These are phyloP conservation scores for Chaetodon auriga DNA, from an alignment of 2,113 vertebrate species.

Conservation along the genomic window DNA sequence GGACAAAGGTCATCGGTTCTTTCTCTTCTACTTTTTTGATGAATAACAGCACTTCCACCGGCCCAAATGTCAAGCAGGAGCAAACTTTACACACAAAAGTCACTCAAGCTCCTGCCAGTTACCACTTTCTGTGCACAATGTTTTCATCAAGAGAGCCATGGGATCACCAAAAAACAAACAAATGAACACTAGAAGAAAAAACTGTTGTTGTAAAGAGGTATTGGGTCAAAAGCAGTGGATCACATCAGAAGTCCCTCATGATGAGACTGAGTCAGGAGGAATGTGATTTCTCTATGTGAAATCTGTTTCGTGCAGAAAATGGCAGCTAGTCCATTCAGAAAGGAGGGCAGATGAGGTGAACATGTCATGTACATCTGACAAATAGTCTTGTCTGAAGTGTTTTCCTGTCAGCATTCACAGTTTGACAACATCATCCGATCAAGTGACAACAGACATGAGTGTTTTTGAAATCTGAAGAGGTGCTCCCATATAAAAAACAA, in stretches of 20 bases:
- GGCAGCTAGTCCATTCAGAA: background rate
- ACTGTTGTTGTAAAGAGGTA: background rate
- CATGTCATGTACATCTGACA: background rate
- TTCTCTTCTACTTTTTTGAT: background rate
- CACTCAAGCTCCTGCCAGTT: background rate
- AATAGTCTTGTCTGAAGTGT: background rate
- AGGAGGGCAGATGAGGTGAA: background rate
- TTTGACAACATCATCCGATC: background rate
- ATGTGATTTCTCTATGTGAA: background rate
- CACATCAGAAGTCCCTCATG: background rate
- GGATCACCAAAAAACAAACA: background rate
- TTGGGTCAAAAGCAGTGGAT: background rate
- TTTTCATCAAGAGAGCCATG: background rate
- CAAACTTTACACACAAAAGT: background rate
- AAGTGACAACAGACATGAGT: background rate
- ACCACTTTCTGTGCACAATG: background rate
- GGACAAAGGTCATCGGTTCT: background rate
- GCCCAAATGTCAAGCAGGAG: background rate
- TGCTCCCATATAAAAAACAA: background rate
- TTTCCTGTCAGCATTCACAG: background rate
- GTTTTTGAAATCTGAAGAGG: too few species aligned
- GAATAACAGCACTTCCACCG: background rate
- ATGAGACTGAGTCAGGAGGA: background rate
- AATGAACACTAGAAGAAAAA: background rate
- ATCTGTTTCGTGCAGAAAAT: background rate